A percentile compares a stretch with the other conserved stretches of the same genome.
Evolutionary conservation across 2,888 invertebrate genomes (phyloP).

Genomic region (Serrognathus titanus): DNA sequence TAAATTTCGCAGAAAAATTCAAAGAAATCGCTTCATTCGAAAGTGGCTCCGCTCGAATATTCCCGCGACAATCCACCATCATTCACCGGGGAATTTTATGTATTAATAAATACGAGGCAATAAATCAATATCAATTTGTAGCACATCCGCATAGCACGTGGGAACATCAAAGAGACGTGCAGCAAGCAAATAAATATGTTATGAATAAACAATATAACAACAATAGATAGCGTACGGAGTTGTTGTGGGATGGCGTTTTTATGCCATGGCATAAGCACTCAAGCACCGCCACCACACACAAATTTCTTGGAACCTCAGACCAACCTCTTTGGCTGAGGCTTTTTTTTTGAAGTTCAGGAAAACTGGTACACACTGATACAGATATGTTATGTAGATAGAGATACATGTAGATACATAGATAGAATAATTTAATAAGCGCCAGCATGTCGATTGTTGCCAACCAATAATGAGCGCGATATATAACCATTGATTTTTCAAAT

Average conservation of each 20-base stretch:
- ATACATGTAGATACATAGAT: too few species aligned
- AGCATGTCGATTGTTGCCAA: too few species aligned
- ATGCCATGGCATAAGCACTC: slow-evolving; percentile 32
- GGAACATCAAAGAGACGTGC: slow-evolving; percentile 38
- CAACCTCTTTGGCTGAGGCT: too few species aligned
- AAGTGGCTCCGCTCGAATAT: background rate
- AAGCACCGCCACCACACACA: slow-evolving; percentile 32
- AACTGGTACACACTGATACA: too few species aligned
- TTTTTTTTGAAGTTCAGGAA: too few species aligned
- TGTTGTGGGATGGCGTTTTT: slow-evolving; percentile 36
- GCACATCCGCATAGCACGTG: slow-evolving; percentile 37
- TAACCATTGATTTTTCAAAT: too few species aligned
- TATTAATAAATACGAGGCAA: slow-evolving; percentile 14
- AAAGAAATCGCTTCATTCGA: background rate
- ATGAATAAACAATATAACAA: slow-evolving; percentile 34
- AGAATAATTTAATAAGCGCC: too few species aligned
- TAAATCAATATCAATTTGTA: slow-evolving; percentile 40
- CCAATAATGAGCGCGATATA: too few species aligned
- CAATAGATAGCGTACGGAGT: slow-evolving; percentile 32
- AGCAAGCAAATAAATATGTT: slow-evolving; percentile 37
- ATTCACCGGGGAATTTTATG: background rate
- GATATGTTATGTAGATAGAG: too few species aligned
- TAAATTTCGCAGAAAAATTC: background rate
- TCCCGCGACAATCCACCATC: background rate
- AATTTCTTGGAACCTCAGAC: too few species aligned